Conservation (phyloP, 92 coral and sea anemone species). For the Umimayanthus kanabou region DNA sequence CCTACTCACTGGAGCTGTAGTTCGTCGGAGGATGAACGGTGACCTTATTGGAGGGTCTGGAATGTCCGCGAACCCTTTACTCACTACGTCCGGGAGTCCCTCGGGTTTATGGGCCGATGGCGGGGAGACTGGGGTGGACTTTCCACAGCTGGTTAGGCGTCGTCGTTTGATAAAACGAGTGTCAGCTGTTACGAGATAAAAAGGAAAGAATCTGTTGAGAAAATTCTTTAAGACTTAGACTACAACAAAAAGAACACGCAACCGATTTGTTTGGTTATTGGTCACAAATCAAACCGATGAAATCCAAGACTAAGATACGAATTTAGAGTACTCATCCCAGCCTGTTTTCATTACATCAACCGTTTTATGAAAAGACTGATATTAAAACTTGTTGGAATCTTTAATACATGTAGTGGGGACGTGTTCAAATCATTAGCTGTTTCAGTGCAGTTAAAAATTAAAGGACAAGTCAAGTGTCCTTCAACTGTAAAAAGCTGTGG, state of each 20-base stretch:
- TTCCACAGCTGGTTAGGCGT: slow-evolving; percentile 54
- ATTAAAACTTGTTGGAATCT: no score
- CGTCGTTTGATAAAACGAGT: slow-evolving; percentile 54
- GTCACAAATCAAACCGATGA: no score
- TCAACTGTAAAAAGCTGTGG: no score
- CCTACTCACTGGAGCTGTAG: slow-evolving; percentile 58
- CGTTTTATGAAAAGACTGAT: no score
- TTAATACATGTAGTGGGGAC: no score
- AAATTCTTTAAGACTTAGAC: no score
- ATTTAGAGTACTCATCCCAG: neutral
- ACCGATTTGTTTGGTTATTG: neutral
- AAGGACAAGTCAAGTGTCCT: no score
- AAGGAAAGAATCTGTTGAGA: neutral
- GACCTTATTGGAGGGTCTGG: slow-evolving; percentile 68
- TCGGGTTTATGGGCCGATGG: slow-evolving; percentile 43
- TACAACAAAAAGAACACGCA: neutral
- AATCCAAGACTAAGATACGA: neutral
- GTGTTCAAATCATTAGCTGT: no score
- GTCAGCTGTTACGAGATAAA: slow-evolving; percentile 27
- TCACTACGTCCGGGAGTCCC: slow-evolving; percentile 72
- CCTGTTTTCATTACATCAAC: no score
- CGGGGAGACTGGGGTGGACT: slow-evolving; percentile 50
- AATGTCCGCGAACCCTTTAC: slow-evolving; percentile 67
- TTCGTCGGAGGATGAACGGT: slow-evolving; percentile 70
- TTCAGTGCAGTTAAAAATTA: no score